Evolutionary conservation across 2,797 vertebrate species (phyloP).

Genomic region (Sparidentex hasta): DNA sequence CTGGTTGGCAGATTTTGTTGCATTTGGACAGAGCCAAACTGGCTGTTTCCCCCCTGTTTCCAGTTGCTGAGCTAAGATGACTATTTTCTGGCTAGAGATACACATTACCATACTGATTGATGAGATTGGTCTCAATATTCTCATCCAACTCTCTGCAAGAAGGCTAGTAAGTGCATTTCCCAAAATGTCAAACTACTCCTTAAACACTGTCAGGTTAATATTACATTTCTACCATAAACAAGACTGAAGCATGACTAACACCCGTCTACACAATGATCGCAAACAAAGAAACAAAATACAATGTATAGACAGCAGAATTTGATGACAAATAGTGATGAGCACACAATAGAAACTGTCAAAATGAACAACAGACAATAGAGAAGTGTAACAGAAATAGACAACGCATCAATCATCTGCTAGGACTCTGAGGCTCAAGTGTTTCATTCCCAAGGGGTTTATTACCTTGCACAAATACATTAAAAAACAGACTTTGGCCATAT

Average conservation of each 20-base stretch:
- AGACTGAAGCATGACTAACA: neutral
- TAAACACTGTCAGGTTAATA: neutral
- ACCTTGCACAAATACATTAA: neutral
- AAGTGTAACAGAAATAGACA: neutral
- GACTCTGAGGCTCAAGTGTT: neutral
- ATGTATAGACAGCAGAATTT: neutral
- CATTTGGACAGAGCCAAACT: neutral
- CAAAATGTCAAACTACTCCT: neutral
- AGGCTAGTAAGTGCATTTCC: neutral
- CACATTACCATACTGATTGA: neutral
- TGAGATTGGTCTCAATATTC: neutral
- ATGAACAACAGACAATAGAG: neutral
- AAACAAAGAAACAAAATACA: neutral
- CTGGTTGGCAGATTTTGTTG: neutral
- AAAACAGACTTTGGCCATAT: constrained; percentile 16
- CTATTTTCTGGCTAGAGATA: neutral
- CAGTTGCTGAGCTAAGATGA: neutral
- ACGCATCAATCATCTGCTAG: neutral
- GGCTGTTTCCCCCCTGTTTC: neutral
- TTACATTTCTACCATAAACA: neutral
- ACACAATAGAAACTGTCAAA: neutral
- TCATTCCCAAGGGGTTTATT: neutral
- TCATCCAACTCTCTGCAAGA: neutral
- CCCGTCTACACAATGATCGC: neutral
- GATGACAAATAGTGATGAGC: neutral